Evolutionary conservation across 2,888 invertebrate species (phyloP), one percentile per base, ranked within the genome.

Genomic region (Apamea crenata): DNA sequence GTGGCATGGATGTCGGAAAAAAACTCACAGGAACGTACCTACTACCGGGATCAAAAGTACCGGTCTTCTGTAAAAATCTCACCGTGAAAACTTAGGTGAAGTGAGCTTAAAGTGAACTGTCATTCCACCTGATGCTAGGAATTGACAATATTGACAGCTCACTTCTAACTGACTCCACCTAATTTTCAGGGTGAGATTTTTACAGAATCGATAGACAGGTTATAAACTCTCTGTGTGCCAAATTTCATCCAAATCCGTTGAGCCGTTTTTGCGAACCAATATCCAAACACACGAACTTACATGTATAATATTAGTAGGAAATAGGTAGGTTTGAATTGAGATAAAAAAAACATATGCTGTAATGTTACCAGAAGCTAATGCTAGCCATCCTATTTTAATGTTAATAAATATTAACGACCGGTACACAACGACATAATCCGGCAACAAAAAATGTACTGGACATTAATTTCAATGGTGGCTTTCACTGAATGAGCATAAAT

Each of bases 401-500:
- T 50, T 83, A 87, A 80, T 85, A 69, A 50, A 75, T 80, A 77
- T 63, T 40, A 68, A 84, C 32, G 71, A 82, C 67, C 36, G n/a
- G 16, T 50, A n/a, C 67, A 70, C 29, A 71, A 82, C 32, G 72
- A 61, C 36, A 75, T 82, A 56, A 86, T 77, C 67, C 32, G n/a
- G 14, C 29, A 77, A 63, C 44, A 75, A 87, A 84, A 85, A 87
- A 61, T 61, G 25, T 67, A 63, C 56, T 29, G 21, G 2, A 36
- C 87, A 81, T 88, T 78, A 73, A 78, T 87, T 76, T 87, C 79
- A 74, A 87, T 87, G 82, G 87, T 89, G 78, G 88, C 86, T 87
- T 88, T 90, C 87, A 86, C 88, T 84, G 83, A 84, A 90, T 83
- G 86, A 85, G 78, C 66, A 74, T 83, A 90, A 93, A 94, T 93